These are phyloP conservation scores for Bembecia ichneumoniformis DNA, from an alignment of 2,888 invertebrate genomes.

Conservation along the genomic window DNA sequence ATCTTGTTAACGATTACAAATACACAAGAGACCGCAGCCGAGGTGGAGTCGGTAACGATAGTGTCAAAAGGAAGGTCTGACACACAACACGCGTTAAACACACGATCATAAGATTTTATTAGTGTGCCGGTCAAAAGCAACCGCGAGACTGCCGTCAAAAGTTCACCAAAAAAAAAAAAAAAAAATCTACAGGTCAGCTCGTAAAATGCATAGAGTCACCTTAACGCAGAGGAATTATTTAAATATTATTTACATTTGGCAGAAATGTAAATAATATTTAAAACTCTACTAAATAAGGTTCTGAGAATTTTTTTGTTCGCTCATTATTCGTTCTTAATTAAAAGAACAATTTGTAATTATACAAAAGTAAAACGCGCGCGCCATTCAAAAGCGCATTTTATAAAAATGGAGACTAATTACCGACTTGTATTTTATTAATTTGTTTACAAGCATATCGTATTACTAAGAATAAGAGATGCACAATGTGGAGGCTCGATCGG, in stretches of 20 bases:
- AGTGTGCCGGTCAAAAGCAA: constrained; percentile 69
- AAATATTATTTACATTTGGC: too few relatives aligned
- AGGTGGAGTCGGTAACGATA: constrained; percentile 65
- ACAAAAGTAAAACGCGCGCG: constrained; percentile 12
- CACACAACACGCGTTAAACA: constrained; percentile 70
- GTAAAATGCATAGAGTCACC: constrained; percentile 63
- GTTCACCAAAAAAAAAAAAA: constrained; percentile 64
- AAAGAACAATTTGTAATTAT: neutral
- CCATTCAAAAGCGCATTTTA: constrained; percentile 14
- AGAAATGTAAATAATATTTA: neutral
- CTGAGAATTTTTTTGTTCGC: neutral
- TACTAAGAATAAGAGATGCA: constrained; percentile 14
- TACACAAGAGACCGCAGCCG: constrained; percentile 57
- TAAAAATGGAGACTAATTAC: constrained; percentile 5
- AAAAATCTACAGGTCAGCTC: constrained; percentile 54
- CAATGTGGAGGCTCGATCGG: constrained; percentile 67
- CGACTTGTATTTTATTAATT: constrained; percentile 7
- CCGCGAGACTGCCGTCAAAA: constrained; percentile 65
- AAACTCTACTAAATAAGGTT: too few relatives aligned
- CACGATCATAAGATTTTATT: constrained; percentile 73
- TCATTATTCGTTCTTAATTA: neutral
- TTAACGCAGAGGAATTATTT: constrained; percentile 35
- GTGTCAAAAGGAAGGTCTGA: constrained; percentile 69
- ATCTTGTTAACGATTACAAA: constrained; percentile 54
- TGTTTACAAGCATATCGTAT: constrained; percentile 4